phyloP scores from a whole-genome alignment of 2,888 invertebrate species.

The Malacosoma neustria region DNA sequence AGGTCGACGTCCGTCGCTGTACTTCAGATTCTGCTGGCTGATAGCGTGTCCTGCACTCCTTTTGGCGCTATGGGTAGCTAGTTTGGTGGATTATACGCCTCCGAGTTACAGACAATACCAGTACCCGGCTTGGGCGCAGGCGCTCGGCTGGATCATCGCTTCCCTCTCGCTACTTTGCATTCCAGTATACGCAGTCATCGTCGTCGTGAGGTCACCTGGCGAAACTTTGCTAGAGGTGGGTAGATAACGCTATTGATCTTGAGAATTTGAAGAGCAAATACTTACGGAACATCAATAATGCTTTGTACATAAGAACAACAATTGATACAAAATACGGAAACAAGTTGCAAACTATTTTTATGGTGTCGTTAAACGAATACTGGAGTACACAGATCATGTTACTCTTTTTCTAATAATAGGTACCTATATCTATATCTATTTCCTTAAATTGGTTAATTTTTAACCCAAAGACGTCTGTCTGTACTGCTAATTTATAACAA shows the following conservation, averaged over 20 bases:
- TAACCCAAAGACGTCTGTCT: no score
- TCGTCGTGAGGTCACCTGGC: constrained; percentile 82
- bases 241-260: constrained; percentile 2
- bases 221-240: constrained; percentile 81
- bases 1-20: constrained; percentile 81
- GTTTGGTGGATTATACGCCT: constrained; percentile 89
- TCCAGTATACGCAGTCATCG: constrained; percentile 85
- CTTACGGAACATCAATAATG: not conserved
- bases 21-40: constrained; percentile 91
- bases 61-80: constrained; percentile 90
- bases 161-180: constrained; percentile 89
- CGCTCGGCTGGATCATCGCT: constrained; percentile 90
- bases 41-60: constrained; percentile 86
- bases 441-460: no score
- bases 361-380: no score
- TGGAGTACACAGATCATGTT: no score
- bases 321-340: not conserved
- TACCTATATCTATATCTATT: no score
- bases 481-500: no score
- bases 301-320: not conserved
- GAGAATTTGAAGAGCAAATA: constrained; percentile 1
- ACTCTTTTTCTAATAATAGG: no score
- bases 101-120: constrained; percentile 88
- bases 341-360: not conserved
- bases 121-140: constrained; percentile 91